A percentile compares a stretch with the other conserved stretches of the same genome.
These are phyloP conservation scores for Tenthredo notha DNA, from an alignment of 2,888 invertebrate genomes.

Conservation along the genomic window DNA sequence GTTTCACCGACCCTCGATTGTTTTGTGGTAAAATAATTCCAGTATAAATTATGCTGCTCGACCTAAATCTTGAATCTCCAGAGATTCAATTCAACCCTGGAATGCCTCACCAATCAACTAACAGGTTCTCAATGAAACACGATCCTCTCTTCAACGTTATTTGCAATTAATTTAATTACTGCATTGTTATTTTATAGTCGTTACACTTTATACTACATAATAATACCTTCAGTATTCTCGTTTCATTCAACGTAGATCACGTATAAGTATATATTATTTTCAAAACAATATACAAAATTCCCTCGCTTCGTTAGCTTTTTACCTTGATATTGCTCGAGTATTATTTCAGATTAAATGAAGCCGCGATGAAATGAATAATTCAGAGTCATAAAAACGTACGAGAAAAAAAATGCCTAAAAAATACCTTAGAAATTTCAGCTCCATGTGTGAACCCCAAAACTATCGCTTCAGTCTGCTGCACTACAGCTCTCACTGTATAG, in stretches of 20 bases:
- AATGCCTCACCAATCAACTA: conserved; percentile 48
- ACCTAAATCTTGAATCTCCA: conserved; percentile 37
- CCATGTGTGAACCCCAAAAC: background rate
- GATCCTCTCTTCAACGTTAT: conserved; percentile 6
- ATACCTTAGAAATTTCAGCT: background rate
- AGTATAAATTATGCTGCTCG: conserved; percentile 41
- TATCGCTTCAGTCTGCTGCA: background rate
- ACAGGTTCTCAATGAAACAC: conserved; percentile 41
- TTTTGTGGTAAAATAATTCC: conserved; percentile 48
- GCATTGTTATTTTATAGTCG: conserved; percentile 16
- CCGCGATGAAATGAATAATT: background rate
- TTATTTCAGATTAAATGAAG: background rate
- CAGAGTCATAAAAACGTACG: background rate
- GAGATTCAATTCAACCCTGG: conserved; percentile 39
- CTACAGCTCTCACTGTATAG: background rate
- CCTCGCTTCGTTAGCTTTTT: background rate
- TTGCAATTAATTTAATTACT: conserved; percentile 30
- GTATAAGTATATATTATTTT: background rate
- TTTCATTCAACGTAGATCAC: background rate
- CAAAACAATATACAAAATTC: background rate
- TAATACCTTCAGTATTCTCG: background rate
- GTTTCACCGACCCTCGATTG: conserved; percentile 51
- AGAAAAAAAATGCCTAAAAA: background rate
- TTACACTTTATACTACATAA: background rate
- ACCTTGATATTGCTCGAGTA: background rate